Percentiles rank a stretch among this genome's conserved stretches.
These are phyloP conservation scores for Andrena haemorrhoa DNA, from an alignment of 2,888 invertebrate species.

Conservation along the genomic window DNA sequence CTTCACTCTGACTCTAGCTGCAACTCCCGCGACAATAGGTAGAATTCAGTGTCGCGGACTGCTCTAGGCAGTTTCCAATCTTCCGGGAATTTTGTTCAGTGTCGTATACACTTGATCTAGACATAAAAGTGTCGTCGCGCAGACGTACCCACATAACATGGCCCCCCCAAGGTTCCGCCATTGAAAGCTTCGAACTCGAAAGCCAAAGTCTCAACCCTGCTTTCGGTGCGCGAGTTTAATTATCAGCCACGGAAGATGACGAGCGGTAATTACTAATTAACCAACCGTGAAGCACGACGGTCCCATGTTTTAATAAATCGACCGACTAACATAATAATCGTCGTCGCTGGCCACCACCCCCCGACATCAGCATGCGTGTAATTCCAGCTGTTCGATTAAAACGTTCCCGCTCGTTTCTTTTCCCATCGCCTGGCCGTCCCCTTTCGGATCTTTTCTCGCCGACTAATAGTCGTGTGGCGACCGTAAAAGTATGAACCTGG, in stretches of 20 bases:
- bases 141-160: too few relatives aligned
- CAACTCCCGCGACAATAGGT: too few relatives aligned
- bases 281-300: neutral
- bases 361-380: conserved; percentile 26
- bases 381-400: conserved; percentile 51
- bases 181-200: conserved; percentile 3
- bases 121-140: too few relatives aligned
- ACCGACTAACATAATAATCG: conserved; percentile 48
- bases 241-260: conserved; percentile 28
- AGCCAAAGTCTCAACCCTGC: too few relatives aligned
- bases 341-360: neutral
- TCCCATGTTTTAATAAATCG: conserved; percentile 53
- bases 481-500: conserved; percentile 27
- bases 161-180: too few relatives aligned
- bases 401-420: conserved; percentile 15
- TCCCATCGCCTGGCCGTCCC: neutral
- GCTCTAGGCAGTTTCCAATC: too few relatives aligned
- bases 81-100: too few relatives aligned
- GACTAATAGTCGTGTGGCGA: neutral
- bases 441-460: conserved; percentile 2
- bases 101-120: too few relatives aligned
- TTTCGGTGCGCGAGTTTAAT: conserved; percentile 31
- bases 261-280: conserved; percentile 40
- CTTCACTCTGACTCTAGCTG: too few relatives aligned
- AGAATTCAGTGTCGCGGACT: too few relatives aligned